Conservation (phyloP, 2,113 vertebrate species). For the Ceuthmochares aereus region DNA sequence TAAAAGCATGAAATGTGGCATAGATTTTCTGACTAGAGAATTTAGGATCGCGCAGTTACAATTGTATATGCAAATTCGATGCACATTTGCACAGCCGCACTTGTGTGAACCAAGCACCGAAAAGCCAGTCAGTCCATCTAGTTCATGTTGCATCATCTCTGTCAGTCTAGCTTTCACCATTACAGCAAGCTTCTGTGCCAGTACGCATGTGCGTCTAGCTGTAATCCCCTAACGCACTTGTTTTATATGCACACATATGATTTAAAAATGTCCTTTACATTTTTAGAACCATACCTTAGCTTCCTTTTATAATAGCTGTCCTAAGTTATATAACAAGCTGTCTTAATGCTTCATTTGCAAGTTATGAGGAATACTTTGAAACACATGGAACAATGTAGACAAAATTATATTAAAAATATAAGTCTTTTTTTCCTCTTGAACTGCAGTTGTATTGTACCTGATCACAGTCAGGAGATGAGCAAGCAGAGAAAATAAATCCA, state of each 20-base stretch:
- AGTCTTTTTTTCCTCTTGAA: neutral
- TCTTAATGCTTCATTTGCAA: neutral
- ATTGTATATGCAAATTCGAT: neutral
- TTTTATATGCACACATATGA: neutral
- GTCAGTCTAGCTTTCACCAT: conserved; percentile 19
- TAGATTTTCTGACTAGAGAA: neutral
- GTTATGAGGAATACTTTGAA: neutral
- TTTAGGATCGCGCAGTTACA: neutral
- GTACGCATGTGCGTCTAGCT: neutral
- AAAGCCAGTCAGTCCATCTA: neutral
- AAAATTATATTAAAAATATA: neutral
- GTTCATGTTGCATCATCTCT: neutral
- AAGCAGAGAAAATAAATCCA: neutral
- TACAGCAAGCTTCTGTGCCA: neutral
- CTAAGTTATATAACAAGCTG: neutral
- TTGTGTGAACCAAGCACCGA: neutral
- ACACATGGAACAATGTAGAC: neutral
- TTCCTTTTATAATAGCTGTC: neutral
- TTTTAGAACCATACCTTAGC: conserved; percentile 22
- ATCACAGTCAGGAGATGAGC: neutral
- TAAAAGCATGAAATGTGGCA: neutral
- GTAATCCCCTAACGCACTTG: neutral
- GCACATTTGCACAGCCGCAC: neutral
- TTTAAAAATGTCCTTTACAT: neutral
- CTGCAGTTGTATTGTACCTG: neutral